These are phyloP conservation scores for Xenopus petersii DNA, from an alignment of 2,797 vertebrate species.

Conservation along the genomic window DNA sequence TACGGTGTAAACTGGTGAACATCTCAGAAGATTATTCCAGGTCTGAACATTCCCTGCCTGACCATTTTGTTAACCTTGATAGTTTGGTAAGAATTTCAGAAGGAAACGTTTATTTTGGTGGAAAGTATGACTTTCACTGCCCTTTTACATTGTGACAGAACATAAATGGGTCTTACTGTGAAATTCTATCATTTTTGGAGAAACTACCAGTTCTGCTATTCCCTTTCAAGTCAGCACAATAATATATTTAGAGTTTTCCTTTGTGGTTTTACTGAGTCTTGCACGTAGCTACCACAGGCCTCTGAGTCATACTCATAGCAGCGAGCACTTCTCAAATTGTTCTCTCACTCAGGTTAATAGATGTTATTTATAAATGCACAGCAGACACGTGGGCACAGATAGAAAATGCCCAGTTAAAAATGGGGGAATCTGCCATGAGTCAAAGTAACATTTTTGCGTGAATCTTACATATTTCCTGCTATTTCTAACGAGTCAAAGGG, in stretches of 20 bases:
- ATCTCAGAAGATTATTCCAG: too few relatives aligned
- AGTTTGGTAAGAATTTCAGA: too few relatives aligned
- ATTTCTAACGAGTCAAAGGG: too few relatives aligned
- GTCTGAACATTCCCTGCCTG: too few relatives aligned
- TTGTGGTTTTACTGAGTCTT: slow-evolving; percentile 17
- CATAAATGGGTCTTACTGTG: background rate
- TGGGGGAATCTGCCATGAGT: background rate
- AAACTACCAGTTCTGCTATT: slow-evolving; percentile 18
- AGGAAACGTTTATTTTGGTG: too few relatives aligned
- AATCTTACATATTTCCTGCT: too few relatives aligned
- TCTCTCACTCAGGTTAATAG: background rate
- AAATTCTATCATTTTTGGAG: slow-evolving; percentile 12
- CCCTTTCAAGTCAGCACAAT: background rate
- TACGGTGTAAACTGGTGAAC: too few relatives aligned
- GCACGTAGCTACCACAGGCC: slow-evolving; percentile 27
- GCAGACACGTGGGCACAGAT: background rate
- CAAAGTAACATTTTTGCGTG: background rate
- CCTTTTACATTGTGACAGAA: too few relatives aligned
- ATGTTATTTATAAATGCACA: slow-evolving; percentile 2
- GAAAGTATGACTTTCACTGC: too few relatives aligned
- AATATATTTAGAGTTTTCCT: slow-evolving; percentile 31
- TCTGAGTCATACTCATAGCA: slow-evolving; percentile 22
- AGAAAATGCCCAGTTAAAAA: background rate
- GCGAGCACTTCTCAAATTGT: background rate
- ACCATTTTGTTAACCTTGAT: too few relatives aligned